Percentiles rank a stretch among this genome's conserved stretches.
Conservation (phyloP, 1,140 invertebrate species). For the Lucilia cuprina region DNA sequence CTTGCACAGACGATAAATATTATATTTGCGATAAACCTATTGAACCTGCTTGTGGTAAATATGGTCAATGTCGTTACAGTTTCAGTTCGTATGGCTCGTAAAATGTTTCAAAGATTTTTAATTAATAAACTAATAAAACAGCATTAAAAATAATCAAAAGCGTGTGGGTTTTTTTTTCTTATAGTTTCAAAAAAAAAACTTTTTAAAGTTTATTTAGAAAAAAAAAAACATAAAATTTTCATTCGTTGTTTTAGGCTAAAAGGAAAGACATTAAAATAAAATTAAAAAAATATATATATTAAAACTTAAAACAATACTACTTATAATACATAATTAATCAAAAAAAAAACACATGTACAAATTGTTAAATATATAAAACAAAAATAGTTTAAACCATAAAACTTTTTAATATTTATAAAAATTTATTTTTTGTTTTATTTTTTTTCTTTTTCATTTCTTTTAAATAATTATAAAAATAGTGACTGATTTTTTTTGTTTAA, state of each 20-base stretch:
- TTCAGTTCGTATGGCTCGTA: not conserved
- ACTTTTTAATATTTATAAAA: not conserved
- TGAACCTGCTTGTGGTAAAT: not conserved
- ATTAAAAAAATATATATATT: conserved; percentile 5
- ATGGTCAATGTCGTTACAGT: not conserved
- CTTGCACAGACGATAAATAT: too few relatives aligned
- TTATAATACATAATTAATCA: not conserved
- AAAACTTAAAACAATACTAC: not conserved
- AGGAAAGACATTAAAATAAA: not conserved
- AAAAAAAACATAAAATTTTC: conserved; percentile 3
- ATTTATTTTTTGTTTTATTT: not conserved
- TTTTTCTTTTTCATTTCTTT: conserved; percentile 8
- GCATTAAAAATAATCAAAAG: not conserved
- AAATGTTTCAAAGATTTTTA: not conserved
- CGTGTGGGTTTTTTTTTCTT: not conserved
- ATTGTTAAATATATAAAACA: not conserved
- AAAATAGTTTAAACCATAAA: not conserved
- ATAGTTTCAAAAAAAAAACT: not conserved
- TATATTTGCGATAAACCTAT: not conserved
- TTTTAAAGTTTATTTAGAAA: not conserved
- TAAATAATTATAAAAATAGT: conserved; percentile 25
- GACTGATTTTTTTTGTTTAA: not conserved
- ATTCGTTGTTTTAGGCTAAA: not conserved
- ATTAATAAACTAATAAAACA: not conserved
- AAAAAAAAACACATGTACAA: not conserved